A percentile compares a stretch with the other conserved stretches of the same genome.
phyloP scores from a whole-genome alignment of 2,113 vertebrate genomes.

The Chaenogobius annularis region DNA sequence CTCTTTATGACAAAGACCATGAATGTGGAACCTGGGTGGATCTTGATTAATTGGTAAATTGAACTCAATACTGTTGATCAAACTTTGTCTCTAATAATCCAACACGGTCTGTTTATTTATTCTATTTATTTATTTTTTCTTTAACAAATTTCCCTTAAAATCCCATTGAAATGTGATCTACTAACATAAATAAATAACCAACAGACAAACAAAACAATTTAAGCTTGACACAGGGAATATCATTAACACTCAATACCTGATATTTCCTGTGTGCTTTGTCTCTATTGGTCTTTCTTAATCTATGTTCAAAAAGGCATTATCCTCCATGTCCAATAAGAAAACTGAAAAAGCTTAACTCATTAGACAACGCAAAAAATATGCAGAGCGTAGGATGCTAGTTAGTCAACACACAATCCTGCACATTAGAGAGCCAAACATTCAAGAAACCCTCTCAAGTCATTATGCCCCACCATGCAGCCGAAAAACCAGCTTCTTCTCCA shows the following conservation, averaged over 20 bases:
- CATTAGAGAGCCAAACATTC: constrained; percentile 34
- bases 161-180: too few species aligned
- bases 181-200: neutral
- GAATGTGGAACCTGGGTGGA: too few species aligned
- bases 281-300: constrained; percentile 24
- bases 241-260: constrained; percentile 7
- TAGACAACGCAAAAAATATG: constrained; percentile 42
- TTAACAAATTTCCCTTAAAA: too few species aligned
- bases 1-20: neutral
- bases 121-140: neutral
- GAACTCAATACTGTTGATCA: neutral
- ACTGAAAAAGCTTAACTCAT: constrained; percentile 47
- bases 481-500: constrained; percentile 33
- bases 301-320: constrained; percentile 15
- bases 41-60: neutral
- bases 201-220: neutral
- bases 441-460: constrained; percentile 35
- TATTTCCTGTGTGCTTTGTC: constrained; percentile 25
- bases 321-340: constrained; percentile 42
- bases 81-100: neutral
- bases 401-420: constrained; percentile 42
- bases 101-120: neutral
- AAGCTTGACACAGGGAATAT: neutral
- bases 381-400: constrained; percentile 35
- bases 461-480: constrained; percentile 21